Conservation (phyloP, 2,888 invertebrate genomes). For the Phlogophora meticulosa region DNA sequence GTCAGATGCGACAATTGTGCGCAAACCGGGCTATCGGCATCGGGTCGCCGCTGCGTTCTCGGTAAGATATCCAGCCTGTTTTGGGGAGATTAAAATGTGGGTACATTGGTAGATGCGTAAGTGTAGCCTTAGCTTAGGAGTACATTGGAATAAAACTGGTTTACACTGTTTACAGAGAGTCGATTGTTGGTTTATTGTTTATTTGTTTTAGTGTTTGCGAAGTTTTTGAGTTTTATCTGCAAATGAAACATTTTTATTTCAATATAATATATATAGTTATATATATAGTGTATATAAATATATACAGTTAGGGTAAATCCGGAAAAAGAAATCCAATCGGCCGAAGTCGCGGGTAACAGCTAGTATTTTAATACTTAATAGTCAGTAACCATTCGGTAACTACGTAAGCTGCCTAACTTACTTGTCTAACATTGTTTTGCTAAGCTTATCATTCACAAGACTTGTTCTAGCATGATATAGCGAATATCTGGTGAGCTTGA, state of each 20-base stretch:
- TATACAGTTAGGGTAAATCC: no score
- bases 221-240: not conserved
- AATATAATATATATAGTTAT: no score
- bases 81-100: slow-evolving; percentile 74
- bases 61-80: slow-evolving; percentile 66
- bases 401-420: no score
- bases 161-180: slow-evolving; percentile 27
- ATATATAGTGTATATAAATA: no score
- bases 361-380: no score
- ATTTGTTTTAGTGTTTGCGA: slow-evolving; percentile 14
- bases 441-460: slow-evolving; percentile 35
- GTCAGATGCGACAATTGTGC: slow-evolving; percentile 88
- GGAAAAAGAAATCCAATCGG: no score
- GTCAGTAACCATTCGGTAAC: no score
- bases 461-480: slow-evolving; percentile 39
- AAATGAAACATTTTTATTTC: not conserved
- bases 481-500: slow-evolving; percentile 37
- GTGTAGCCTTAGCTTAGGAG: slow-evolving; percentile 36
- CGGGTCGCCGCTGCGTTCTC: slow-evolving; percentile 74
- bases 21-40: slow-evolving; percentile 88
- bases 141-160: slow-evolving; percentile 47
- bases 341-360: no score
- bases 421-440: slow-evolving; percentile 19
- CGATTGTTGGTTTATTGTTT: slow-evolving; percentile 15
- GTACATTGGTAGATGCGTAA: slow-evolving; percentile 60